Percentiles rank a stretch among this genome's conserved stretches.
These are phyloP conservation scores for Rhinogobius similis DNA, from an alignment of 2,113 vertebrate genomes.

Conservation along the genomic window DNA sequence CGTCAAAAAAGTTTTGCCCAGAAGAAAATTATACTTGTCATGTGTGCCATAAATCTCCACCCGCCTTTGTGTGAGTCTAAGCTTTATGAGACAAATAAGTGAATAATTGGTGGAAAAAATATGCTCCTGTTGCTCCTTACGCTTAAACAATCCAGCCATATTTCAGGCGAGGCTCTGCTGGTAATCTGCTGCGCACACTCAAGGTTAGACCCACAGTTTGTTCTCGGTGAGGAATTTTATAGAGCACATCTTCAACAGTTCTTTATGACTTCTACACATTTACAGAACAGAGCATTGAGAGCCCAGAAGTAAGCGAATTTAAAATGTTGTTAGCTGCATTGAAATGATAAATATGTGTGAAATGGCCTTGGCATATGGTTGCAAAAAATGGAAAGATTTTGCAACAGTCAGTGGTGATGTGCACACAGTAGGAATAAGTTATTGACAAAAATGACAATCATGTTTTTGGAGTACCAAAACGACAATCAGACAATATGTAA, in stretches of 20 bases:
- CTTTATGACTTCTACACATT: not conserved
- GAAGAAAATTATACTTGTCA: constrained; percentile 14
- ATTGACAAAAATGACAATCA: too few relatives aligned
- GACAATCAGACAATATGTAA: too few relatives aligned
- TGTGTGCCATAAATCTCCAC: constrained; percentile 9
- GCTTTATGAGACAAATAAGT: constrained; percentile 23
- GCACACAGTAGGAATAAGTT: too few relatives aligned
- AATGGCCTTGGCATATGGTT: not conserved
- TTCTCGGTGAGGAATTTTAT: not conserved
- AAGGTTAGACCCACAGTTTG: not conserved
- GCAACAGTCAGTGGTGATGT: too few relatives aligned
- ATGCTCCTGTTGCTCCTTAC: constrained; percentile 26
- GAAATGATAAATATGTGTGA: not conserved
- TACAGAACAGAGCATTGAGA: not conserved
- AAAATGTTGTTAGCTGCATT: not conserved
- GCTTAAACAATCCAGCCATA: constrained; percentile 27
- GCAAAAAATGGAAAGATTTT: not conserved
- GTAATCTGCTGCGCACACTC: not conserved
- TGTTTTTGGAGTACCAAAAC: too few relatives aligned
- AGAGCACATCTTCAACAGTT: not conserved
- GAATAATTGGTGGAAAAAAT: constrained; percentile 16
- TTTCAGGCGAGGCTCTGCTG: constrained; percentile 9
- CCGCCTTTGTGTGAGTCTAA: constrained; percentile 25
- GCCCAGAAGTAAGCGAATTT: not conserved
- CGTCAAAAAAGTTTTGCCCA: not conserved